phyloP scores from a whole-genome alignment of 2,797 vertebrate species.

The Brotogeris chrysoptera region DNA sequence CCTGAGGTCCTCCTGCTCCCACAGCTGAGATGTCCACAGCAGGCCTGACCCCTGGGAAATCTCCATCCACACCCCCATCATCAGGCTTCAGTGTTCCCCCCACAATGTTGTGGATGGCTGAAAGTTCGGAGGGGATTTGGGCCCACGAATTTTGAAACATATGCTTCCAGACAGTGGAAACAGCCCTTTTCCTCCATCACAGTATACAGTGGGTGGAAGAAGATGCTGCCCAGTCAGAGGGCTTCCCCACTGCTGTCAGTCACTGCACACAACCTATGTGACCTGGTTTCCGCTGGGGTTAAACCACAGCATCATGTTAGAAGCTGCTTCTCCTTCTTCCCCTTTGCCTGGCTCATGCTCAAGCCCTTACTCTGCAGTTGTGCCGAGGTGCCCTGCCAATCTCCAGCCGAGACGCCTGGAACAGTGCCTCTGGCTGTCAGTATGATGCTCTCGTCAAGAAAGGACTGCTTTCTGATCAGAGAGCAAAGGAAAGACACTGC shows the following conservation, averaged over 20 bases:
- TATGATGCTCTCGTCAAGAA: not conserved
- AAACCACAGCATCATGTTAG: not conserved
- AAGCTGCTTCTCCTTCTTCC: not conserved
- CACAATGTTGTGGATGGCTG: fast-evolving
- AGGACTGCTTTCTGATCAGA: not conserved
- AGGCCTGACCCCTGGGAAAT: not conserved
- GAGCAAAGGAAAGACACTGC: not conserved
- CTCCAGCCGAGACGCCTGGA: not conserved
- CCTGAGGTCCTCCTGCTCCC: not conserved
- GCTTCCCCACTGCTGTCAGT: not conserved
- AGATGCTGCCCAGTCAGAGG: not conserved
- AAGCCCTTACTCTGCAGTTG: not conserved
- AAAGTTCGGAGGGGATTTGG: not conserved
- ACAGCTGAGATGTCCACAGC: not conserved
- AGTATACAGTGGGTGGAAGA: not conserved
- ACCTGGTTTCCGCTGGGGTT: not conserved
- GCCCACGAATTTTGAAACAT: fast-evolving
- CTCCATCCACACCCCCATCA: not conserved
- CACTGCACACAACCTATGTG: not conserved
- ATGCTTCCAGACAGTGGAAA: not conserved
- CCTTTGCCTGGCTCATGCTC: not conserved
- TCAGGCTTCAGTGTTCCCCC: not conserved
- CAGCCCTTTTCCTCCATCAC: not conserved
- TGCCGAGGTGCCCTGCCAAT: not conserved
- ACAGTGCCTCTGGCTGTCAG: not conserved